Base-by-base conservation (phyloP, 1,140 invertebrate genomes). In the Capitella teleta region DNA sequence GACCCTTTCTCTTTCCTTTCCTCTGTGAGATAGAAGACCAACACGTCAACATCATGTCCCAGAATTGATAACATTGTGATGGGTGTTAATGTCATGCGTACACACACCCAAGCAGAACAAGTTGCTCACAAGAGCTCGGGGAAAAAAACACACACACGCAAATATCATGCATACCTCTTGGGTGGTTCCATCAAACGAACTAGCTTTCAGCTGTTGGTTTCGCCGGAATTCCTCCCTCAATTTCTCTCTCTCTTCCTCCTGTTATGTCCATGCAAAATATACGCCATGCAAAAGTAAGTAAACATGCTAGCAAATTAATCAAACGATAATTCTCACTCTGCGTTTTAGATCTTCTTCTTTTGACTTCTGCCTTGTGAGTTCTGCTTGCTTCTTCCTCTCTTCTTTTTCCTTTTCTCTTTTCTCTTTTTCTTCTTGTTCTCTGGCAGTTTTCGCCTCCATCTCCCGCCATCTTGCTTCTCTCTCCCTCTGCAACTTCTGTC, bases 1-100 rank as follows among this genome's bases (percentile, higher is more conserved):
- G 38, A 38, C 51, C 51, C 43, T 56, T 56, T 37, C 45, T 53
- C 47, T 56, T 56, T 30, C 49, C 46, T 30, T 49, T 44, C 42
- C 28, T 44, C 42, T 44, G 25, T 25, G 18, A 28, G 42, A 24
- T 16, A 19, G 42, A 44, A 23, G 28, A n/a, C n/a, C 30, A 8
- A 32, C n/a, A 32, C 8, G 30, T 10, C 38, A 40, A 40, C 38
- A 40, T 18, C 21, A 40, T 21, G 38, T 21, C 21, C 38, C 21
- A 40, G 19, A 24, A 19, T 21, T 40, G 19, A 40, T 40, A 21
- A 40, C 19, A 18, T 18, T 5, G 38, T 18, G 19, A 40, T 18
- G 25, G 19, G 6, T 21, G 25, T 10, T 8, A 40, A 40, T 40
- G 38, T 40, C 21, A 40, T 40, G 19, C 38, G 38, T 21, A 19